These are phyloP conservation scores for Eurystomus glaucurus DNA, from an alignment of 2,797 vertebrate species.

Conservation along the genomic window DNA sequence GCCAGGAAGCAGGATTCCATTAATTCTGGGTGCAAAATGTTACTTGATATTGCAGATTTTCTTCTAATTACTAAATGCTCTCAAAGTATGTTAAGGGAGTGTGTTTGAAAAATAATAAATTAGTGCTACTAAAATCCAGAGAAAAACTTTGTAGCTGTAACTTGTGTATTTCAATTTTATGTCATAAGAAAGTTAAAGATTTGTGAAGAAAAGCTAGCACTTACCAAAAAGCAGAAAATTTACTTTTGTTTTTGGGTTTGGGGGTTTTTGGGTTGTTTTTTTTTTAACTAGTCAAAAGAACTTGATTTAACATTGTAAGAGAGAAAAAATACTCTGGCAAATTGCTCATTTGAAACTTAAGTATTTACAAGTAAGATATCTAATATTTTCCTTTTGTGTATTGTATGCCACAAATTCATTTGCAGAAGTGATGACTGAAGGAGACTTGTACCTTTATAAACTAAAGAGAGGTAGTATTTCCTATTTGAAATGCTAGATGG, in stretches of 20 bases:
- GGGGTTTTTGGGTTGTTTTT: too few relatives aligned
- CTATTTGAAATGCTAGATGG: neutral
- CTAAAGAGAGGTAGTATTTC: neutral
- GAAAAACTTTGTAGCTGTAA: neutral
- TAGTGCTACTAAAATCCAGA: neutral
- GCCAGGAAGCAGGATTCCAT: neutral
- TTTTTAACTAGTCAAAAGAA: neutral
- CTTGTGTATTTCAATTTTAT: neutral
- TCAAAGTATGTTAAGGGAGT: neutral
- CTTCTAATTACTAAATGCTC: neutral
- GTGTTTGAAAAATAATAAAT: neutral
- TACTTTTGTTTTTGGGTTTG: too few relatives aligned
- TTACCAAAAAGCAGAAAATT: neutral
- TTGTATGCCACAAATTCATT: neutral
- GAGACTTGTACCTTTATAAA: neutral
- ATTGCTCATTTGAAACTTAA: conserved; percentile 8
- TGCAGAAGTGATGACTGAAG: neutral
- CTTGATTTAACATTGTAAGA: neutral
- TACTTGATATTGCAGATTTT: neutral
- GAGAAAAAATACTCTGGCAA: neutral
- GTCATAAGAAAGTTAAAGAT: neutral
- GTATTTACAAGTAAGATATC: neutral
- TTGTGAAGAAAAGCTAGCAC: neutral
- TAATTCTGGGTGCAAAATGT: neutral
- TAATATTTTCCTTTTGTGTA: neutral